Conservation (phyloP, 2,797 vertebrate genomes). For the Acestrorhynchus altus region DNA sequence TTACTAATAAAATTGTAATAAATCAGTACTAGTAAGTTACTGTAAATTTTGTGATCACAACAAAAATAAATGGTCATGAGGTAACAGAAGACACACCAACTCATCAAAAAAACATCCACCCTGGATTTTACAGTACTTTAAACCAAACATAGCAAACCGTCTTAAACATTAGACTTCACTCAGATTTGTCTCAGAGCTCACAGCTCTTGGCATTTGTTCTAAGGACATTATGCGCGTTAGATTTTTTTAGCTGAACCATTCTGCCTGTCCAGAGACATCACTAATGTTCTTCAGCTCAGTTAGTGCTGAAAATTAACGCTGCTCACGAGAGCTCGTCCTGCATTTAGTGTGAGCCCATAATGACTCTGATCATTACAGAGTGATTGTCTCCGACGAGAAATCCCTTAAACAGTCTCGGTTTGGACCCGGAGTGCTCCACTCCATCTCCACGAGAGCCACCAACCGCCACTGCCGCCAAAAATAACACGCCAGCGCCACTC, state of each 20-base stretch:
- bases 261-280: background rate
- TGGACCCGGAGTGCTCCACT: constrained; percentile 70
- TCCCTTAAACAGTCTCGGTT: constrained; percentile 83
- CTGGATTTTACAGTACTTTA: too few relatives aligned
- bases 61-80: too few relatives aligned
- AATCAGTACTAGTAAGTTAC: too few relatives aligned
- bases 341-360: constrained; percentile 63
- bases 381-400: constrained; percentile 81
- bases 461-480: constrained; percentile 84
- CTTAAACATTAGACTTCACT: too few relatives aligned
- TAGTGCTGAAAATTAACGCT: constrained; percentile 42
- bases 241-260: background rate
- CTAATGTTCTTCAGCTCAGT: constrained; percentile 12
- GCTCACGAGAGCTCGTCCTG: constrained; percentile 41
- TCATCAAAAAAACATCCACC: too few relatives aligned
- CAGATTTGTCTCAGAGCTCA: too few relatives aligned
- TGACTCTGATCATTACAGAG: constrained; percentile 79
- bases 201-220: too few relatives aligned
- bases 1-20: too few relatives aligned
- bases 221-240: background rate
- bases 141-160: too few relatives aligned
- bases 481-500: constrained; percentile 88
- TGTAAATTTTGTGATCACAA: too few relatives aligned
- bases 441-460: constrained; percentile 82
- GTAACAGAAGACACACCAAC: too few relatives aligned